Evolutionary conservation across 2,113 vertebrate genomes (phyloP), one percentile per base, ranked within the genome.

Genomic region (Phrynosoma blainvillii): DNA sequence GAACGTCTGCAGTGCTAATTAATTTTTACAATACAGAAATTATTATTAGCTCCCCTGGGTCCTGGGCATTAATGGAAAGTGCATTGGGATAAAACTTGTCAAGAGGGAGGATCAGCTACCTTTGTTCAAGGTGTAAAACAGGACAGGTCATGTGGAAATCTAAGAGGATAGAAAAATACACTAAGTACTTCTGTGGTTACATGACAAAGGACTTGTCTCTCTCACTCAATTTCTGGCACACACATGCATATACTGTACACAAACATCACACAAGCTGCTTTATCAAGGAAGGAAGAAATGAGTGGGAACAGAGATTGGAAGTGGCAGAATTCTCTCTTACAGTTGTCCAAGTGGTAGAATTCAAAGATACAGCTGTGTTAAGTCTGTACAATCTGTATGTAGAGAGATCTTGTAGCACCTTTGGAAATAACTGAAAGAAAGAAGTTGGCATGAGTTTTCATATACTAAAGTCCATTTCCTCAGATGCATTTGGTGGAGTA

Each of bases 1-100:
- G 59, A 82, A 42, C 2, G 71, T 47, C 78, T 82, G 79, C 84
- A 56, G 79, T 20, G 13, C 84, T 86, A 89, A 89, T 89, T 86
- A 89, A 76, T 77, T 75, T 86, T 80, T 82, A 68, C 79, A 85
- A 82, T 85, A 25, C 71, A 42, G 42, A 77, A 74, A 89, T 75
- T 81, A 85, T 86, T 68, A 89, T 77, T 77, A 82, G 88, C 78
- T 76, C 79, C 79, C 56, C 70, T 21, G 78, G 84, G 76, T 30
- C 68, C 40, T 56, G 79, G 84, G 32, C 42, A 10, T 76, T 89
- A 77, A 82, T 73, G 66, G 82, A 73, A 74, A 89, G 76, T 47
- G 66, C 82, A 80, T 6, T 42, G 71, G 47, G 42, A 76, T 77
- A 42, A 56, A 76, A 47, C 62, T 70, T 30, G 40, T 74, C 59